Evolutionary conservation across 2,113 vertebrate genomes (phyloP).

Genomic region (Gracilinanus agilis): DNA sequence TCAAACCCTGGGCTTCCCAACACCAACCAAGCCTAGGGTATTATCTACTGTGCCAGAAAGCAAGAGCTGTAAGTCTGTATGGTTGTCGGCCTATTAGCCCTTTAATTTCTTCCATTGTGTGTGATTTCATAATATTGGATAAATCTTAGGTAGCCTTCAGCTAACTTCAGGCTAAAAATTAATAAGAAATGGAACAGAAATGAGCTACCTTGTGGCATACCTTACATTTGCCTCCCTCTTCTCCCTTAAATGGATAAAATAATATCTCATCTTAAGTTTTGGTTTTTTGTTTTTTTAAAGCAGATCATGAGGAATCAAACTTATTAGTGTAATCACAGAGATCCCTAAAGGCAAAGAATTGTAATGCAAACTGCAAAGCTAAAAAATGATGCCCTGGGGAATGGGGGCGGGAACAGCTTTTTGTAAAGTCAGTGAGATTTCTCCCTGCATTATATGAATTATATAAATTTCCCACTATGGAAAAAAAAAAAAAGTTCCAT

Average conservation of each 20-base stretch:
- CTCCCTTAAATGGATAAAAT: conserved; percentile 58
- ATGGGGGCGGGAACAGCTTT: conserved; percentile 4
- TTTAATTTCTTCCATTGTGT: neutral
- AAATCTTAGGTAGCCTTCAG: conserved; percentile 42
- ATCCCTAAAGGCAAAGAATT: conserved; percentile 31
- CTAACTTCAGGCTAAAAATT: conserved; percentile 55
- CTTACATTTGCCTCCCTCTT: conserved; percentile 42
- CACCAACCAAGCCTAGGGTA: neutral
- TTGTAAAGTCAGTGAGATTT: conserved; percentile 54
- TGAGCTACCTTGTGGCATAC: conserved; percentile 37
- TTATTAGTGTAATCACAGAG: conserved; percentile 51
- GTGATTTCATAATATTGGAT: conserved; percentile 44
- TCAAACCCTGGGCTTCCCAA: neutral
- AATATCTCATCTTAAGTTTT: conserved; percentile 52
- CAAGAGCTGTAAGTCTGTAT: conserved; percentile 29
- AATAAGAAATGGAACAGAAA: conserved; percentile 61
- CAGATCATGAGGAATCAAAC: conserved; percentile 27
- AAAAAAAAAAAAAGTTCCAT: conserved; percentile 50
- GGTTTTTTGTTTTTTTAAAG: conserved; percentile 57
- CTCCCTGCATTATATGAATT: conserved; percentile 26
- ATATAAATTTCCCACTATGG: neutral
- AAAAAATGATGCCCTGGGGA: conserved; percentile 17
- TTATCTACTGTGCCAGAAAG: neutral
- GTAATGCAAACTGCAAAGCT: conserved; percentile 28
- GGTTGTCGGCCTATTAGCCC: conserved; percentile 22